Percentiles rank a stretch among this genome's conserved stretches.
These are phyloP conservation scores for Artemia franciscana DNA, from an alignment of 1,140 invertebrate species.

Conservation along the genomic window DNA sequence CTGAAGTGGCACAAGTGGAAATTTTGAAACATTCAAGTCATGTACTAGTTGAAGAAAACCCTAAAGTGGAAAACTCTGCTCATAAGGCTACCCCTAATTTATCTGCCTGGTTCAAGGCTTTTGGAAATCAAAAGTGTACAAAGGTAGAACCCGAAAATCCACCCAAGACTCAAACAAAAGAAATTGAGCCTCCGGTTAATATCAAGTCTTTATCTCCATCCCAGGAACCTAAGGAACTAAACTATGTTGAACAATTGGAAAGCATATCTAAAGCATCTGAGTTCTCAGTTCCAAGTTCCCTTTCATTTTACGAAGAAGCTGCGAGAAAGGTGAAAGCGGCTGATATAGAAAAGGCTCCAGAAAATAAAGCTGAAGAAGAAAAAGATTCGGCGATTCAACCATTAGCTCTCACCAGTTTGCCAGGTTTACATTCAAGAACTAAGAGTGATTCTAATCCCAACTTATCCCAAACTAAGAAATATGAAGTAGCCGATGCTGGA, in stretches of 20 bases:
- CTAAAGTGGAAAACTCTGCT: conserved; percentile 20
- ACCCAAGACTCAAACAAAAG: conserved; percentile 1
- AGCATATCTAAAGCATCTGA: neutral
- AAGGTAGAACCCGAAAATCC: conserved; percentile 10
- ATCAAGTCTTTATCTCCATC: neutral
- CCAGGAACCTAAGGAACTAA: neutral
- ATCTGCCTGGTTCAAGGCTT: conserved; percentile 72
- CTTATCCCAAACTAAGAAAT: neutral
- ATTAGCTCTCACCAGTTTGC: neutral
- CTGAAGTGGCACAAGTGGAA: conserved; percentile 9
- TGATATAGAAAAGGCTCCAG: neutral
- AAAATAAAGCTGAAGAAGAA: neutral
- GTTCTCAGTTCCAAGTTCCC: neutral
- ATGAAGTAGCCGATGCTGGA: too few relatives aligned
- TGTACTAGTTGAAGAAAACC: neutral
- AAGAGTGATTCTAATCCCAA: neutral
- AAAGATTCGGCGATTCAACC: neutral
- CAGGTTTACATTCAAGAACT: neutral
- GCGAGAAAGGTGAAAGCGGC: neutral
- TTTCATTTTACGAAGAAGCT: neutral
- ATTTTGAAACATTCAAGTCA: conserved; percentile 4
- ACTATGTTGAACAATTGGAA: neutral
- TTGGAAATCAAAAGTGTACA: conserved; percentile 43
- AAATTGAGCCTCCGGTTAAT: neutral
- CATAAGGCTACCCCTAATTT: conserved; percentile 54